These are phyloP conservation scores for Athripsodes cinereus DNA, from an alignment of 2,888 invertebrate species.

Conservation along the genomic window DNA sequence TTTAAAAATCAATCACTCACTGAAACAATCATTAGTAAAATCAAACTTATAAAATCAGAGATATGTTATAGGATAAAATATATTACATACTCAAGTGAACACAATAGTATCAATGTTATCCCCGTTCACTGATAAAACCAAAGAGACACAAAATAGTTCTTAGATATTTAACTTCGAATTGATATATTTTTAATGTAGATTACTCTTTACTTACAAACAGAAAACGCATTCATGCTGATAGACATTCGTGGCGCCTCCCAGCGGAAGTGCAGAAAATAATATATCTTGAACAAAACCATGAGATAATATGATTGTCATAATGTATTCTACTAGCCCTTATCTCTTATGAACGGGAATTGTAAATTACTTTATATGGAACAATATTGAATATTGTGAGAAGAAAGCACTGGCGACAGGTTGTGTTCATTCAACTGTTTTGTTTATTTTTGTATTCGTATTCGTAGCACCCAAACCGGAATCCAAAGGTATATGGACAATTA, in stretches of 20 bases:
- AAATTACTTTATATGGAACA: not conserved
- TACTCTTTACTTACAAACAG: no score
- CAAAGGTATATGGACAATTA: not conserved
- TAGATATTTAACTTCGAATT: no score
- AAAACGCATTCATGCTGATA: not conserved
- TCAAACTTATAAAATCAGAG: no score
- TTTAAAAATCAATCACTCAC: no score
- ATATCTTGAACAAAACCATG: not conserved
- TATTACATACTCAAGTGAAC: no score
- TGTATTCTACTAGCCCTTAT: not conserved
- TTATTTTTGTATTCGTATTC: not conserved
- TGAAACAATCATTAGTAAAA: no score
- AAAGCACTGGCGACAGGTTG: slow-evolving; percentile 5
- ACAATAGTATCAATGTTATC: no score
- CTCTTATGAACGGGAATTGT: not conserved
- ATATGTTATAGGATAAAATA: no score
- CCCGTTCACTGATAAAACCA: no score
- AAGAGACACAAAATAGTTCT: no score
- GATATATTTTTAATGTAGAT: no score
- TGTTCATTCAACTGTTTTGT: slow-evolving; percentile 12
- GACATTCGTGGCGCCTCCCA: slow-evolving; percentile 1
- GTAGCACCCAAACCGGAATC: not conserved
- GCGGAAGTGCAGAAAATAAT: slow-evolving; percentile 9
- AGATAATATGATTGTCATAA: not conserved
- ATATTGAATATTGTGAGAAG: not conserved